phyloP scores from a whole-genome alignment of 2,888 invertebrate genomes.

The Oegoconia quadripuncta region DNA sequence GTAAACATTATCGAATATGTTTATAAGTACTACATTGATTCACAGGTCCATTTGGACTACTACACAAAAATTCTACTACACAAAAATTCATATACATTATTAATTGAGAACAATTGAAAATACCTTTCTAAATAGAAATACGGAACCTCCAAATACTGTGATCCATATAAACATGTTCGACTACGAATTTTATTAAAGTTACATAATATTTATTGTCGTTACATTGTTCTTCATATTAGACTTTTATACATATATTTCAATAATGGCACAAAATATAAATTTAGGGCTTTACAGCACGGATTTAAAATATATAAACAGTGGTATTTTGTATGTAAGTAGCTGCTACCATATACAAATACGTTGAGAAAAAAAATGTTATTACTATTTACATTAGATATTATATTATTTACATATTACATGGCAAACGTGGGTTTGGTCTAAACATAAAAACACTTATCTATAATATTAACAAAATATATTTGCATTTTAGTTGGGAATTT shows the following conservation, averaged over 20 bases:
- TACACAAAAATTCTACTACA: no score
- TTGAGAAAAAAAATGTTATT: conserved; percentile 11
- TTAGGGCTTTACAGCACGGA: conserved; percentile 38
- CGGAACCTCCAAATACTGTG: no score
- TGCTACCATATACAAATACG: conserved; percentile 31
- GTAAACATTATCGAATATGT: conserved; percentile 20
- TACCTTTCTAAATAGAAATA: no score
- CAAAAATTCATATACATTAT: no score
- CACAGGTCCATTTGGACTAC: neutral
- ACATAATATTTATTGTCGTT: no score
- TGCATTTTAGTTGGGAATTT: conserved; percentile 39
- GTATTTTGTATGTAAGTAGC: conserved; percentile 22
- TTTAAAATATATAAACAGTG: conserved; percentile 20
- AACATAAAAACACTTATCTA: conserved; percentile 29
- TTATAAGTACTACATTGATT: conserved; percentile 18
- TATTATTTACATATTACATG: conserved; percentile 57
- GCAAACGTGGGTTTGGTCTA: conserved; percentile 68
- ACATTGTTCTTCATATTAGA: neutral
- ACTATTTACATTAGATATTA: conserved; percentile 20
- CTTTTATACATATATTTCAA: conserved; percentile 30
- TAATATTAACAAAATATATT: conserved; percentile 29
- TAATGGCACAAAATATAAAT: conserved; percentile 57
- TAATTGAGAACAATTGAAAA: no score
- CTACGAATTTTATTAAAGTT: no score
- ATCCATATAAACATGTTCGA: neutral